These are phyloP conservation scores for Lytechinus pictus DNA, from an alignment of 35 echinoderm and acorn worm species.

Conservation along the genomic window DNA sequence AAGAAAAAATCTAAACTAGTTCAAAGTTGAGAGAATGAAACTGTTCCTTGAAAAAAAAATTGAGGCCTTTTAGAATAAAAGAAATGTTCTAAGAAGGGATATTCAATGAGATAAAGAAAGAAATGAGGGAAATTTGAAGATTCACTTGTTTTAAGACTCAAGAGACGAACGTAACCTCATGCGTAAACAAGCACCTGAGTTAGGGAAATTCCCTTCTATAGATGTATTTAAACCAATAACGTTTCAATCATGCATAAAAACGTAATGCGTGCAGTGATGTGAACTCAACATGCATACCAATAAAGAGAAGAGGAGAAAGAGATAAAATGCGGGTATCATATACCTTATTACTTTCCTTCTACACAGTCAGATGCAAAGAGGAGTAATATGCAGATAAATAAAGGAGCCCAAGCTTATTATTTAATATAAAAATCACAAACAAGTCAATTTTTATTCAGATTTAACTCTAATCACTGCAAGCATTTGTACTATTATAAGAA, in stretches of 20 bases:
- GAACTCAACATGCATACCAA: neutral
- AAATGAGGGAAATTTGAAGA: neutral
- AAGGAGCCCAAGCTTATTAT: neutral
- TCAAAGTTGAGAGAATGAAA: neutral
- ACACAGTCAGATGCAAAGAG: neutral
- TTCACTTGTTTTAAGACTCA: neutral
- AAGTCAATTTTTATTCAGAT: neutral
- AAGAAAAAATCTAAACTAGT: too few species aligned
- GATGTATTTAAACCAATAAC: neutral
- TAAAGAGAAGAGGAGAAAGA: neutral
- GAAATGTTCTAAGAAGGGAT: neutral
- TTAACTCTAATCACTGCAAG: neutral
- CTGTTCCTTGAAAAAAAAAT: neutral
- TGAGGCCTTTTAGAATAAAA: neutral
- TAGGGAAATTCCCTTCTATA: neutral
- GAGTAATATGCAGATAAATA: neutral
- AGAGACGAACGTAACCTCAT: neutral
- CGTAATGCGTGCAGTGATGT: neutral
- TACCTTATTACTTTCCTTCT: neutral
- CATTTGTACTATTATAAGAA: neutral
- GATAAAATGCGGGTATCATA: neutral
- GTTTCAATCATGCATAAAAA: neutral
- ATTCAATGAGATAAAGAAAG: neutral
- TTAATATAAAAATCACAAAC: neutral
- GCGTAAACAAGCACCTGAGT: neutral